phyloP scores from a whole-genome alignment of 2,888 invertebrate species.

The Caenorhabditis drosophilae region DNA sequence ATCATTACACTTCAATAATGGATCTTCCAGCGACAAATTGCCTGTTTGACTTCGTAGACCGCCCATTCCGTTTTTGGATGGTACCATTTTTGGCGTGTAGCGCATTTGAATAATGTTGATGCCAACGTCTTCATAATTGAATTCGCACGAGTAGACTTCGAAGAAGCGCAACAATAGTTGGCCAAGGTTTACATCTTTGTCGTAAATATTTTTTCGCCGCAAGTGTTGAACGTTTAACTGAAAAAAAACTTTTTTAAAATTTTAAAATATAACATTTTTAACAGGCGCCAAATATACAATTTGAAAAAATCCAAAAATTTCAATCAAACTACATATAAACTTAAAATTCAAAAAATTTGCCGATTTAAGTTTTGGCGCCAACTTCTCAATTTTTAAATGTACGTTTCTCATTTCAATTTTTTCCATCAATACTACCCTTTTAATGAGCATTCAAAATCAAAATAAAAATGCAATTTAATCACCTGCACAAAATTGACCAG shows the following conservation, averaged over 20 bases:
- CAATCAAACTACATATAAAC: not conserved
- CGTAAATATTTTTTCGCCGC: slow-evolving; percentile 28
- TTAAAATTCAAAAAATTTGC: not conserved
- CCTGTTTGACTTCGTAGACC: slow-evolving; percentile 73
- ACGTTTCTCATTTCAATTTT: not conserved
- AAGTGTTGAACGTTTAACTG: slow-evolving; percentile 43
- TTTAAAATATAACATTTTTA: not conserved
- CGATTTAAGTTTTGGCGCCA: no score
- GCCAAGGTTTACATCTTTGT: slow-evolving; percentile 79
- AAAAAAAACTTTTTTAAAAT: slow-evolving; percentile 8
- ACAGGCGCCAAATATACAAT: not conserved
- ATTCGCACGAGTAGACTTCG: slow-evolving; percentile 77
- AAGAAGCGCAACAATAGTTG: slow-evolving; percentile 67
- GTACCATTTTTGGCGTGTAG: slow-evolving; percentile 23
- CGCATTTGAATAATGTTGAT: slow-evolving; percentile 39
- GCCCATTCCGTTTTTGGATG: slow-evolving; percentile 3
- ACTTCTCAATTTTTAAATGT: no score
- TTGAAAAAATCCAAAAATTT: not conserved
- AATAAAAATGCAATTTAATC: no score
- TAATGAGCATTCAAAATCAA: not conserved
- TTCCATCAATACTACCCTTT: not conserved
- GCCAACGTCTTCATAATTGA: slow-evolving; percentile 83
- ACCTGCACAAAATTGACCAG: slow-evolving; percentile 93
- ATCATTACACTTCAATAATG: slow-evolving; percentile 88
- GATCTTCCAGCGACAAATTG: slow-evolving; percentile 96